Conservation (phyloP, 1,140 invertebrate species). For the Eueides isabella region DNA sequence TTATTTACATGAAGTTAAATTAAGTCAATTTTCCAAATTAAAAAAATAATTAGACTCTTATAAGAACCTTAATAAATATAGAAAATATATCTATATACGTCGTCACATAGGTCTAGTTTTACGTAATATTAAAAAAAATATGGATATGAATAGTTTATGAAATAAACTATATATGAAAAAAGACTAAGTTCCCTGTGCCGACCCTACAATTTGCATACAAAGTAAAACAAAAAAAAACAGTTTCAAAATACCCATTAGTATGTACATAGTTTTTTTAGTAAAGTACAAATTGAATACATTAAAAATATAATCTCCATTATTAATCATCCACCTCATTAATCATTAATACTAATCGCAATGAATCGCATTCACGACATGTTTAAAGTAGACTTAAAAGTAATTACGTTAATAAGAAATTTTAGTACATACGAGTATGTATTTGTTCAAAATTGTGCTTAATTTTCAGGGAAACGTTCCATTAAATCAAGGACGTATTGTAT, state of each 20-base stretch:
- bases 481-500: background rate
- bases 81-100: too few species aligned
- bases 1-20: too few species aligned
- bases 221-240: too few species aligned
- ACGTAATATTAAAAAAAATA: too few species aligned
- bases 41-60: too few species aligned
- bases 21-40: too few species aligned
- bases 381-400: conserved; percentile 27
- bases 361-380: conserved; percentile 28
- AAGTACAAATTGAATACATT: conserved; percentile 1
- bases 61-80: too few species aligned
- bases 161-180: too few species aligned
- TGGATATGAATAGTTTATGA: too few species aligned
- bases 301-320: conserved; percentile 11
- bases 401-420: conserved; percentile 30
- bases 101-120: too few species aligned
- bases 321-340: conserved; percentile 31
- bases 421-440: background rate
- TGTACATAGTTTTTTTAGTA: background rate
- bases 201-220: too few species aligned
- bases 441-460: background rate
- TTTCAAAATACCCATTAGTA: background rate
- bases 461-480: background rate
- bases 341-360: conserved; percentile 28
- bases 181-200: too few species aligned